Conservation (phyloP, 2,797 vertebrate genomes). For the Karalla daura region DNA sequence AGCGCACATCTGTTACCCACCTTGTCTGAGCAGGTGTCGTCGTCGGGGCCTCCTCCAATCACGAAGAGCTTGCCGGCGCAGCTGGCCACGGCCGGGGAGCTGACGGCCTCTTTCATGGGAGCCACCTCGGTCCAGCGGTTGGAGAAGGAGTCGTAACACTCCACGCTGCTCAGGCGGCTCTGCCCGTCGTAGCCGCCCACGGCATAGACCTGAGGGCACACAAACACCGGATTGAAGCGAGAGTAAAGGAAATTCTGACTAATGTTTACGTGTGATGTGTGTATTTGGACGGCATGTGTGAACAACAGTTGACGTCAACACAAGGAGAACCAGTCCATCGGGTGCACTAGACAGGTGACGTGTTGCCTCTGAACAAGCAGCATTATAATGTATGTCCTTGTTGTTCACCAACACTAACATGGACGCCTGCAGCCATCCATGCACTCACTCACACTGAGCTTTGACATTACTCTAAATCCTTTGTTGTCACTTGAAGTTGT, state of each 20-base stretch:
- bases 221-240: conserved; percentile 5
- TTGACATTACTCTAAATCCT: no score
- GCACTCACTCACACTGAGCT: no score
- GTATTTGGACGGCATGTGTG: neutral
- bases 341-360: conserved; percentile 35
- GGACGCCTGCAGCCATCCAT: neutral
- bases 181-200: conserved; percentile 98
- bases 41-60: conserved; percentile 95
- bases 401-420: conserved; percentile 5
- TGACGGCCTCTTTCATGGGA: conserved; percentile 95
- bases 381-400: neutral
- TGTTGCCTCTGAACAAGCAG: conserved; percentile 2
- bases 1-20: conserved; percentile 75
- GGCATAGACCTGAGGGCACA: conserved; percentile 90
- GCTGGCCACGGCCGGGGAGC: conserved; percentile 95
- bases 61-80: conserved; percentile 95
- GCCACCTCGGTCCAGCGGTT: conserved; percentile 98
- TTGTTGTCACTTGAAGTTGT: no score
- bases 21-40: conserved; percentile 98
- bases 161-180: conserved; percentile 93
- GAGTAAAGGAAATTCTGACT: neutral
- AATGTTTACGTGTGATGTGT: neutral
- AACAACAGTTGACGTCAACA: conserved; percentile 26
- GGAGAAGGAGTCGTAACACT: conserved; percentile 98
- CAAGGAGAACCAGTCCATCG: conserved; percentile 59